Evolutionary conservation across 2,888 invertebrate genomes (phyloP).

Genomic region (Desoria tigrina): DNA sequence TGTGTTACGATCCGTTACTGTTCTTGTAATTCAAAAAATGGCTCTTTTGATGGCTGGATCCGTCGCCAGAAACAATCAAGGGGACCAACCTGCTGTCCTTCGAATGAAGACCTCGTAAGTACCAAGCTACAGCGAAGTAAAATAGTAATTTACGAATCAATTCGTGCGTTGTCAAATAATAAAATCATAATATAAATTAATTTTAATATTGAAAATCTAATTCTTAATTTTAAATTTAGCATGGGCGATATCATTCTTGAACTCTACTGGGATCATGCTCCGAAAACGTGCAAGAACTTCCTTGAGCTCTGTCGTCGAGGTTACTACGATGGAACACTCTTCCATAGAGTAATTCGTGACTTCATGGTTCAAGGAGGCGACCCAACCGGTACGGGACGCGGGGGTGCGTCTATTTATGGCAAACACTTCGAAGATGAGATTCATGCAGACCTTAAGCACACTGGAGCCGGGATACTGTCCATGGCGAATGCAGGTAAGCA

Average conservation of each 20-base stretch:
- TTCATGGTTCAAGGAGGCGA: slow-evolving; percentile 95
- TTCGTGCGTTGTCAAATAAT: too few relatives aligned
- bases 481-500: slow-evolving; percentile 89
- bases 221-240: too few relatives aligned
- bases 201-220: too few relatives aligned
- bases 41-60: too few relatives aligned
- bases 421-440: slow-evolving; percentile 94
- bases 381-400: slow-evolving; percentile 94
- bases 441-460: slow-evolving; percentile 88
- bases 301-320: slow-evolving; percentile 89
- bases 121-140: slow-evolving; percentile 1
- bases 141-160: background rate
- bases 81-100: background rate
- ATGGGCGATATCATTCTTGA: slow-evolving; percentile 92
- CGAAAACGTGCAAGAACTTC: slow-evolving; percentile 95
- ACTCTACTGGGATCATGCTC: slow-evolving; percentile 98
- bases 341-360: slow-evolving; percentile 91
- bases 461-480: slow-evolving; percentile 85
- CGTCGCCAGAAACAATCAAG: too few relatives aligned
- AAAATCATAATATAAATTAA: background rate
- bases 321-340: slow-evolving; percentile 93
- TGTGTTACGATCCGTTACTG: too few relatives aligned
- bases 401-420: slow-evolving; percentile 96
- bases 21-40: too few relatives aligned
- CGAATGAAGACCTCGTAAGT: slow-evolving; percentile 5